phyloP scores from a whole-genome alignment of 2,797 vertebrate species.

The Anguilla marmorata region DNA sequence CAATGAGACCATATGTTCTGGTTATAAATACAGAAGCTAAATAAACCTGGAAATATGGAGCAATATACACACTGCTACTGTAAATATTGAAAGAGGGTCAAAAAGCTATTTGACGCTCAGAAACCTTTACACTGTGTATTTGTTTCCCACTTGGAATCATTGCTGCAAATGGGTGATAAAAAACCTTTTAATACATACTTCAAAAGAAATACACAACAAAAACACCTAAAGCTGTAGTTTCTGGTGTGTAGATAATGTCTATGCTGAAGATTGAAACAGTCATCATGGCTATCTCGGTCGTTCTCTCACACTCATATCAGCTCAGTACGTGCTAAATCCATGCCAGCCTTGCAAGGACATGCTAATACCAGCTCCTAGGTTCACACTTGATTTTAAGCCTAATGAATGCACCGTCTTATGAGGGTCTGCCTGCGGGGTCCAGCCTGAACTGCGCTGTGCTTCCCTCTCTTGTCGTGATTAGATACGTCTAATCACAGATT shows the following conservation, averaged over 20 bases:
- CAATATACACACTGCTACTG: too few relatives aligned
- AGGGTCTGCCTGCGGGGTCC: neutral
- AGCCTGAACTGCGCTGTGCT: neutral
- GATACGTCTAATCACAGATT: conserved; percentile 15
- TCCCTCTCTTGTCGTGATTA: conserved; percentile 17
- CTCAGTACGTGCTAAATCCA: conserved; percentile 23
- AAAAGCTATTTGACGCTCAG: neutral
- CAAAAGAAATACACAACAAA: neutral
- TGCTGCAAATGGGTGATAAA: neutral
- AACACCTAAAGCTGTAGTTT: neutral
- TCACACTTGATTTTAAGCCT: conserved; percentile 1
- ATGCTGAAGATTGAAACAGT: neutral
- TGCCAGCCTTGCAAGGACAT: neutral
- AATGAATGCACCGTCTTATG: neutral
- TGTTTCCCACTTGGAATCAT: neutral
- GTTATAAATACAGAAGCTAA: too few relatives aligned
- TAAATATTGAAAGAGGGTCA: too few relatives aligned
- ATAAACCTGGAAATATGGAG: too few relatives aligned
- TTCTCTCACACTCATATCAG: neutral
- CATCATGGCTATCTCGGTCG: neutral
- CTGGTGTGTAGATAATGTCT: conserved; percentile 12
- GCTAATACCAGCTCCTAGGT: conserved; percentile 21
- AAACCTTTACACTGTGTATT: neutral
- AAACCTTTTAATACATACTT: neutral
- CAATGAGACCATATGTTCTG: too few relatives aligned